Conservation (phyloP, 2,888 invertebrate genomes). For the Meiosimyza platycephala region DNA sequence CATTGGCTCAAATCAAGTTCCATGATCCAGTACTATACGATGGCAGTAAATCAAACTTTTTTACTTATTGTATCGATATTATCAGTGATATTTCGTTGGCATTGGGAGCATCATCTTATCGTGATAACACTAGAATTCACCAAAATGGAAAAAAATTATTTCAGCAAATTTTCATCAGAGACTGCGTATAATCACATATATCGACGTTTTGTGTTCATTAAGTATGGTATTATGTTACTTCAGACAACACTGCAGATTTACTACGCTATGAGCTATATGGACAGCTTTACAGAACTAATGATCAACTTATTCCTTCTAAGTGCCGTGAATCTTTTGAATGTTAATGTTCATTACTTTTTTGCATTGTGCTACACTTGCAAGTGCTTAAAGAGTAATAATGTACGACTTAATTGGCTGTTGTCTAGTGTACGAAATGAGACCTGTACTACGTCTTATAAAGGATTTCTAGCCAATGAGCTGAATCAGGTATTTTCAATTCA, state of each 20-base stretch:
- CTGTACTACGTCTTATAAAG: too few relatives aligned
- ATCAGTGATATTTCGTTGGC: neutral
- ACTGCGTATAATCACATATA: neutral
- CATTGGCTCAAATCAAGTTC: neutral
- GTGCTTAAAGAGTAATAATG: neutral
- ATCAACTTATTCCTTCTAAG: neutral
- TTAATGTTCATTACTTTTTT: slow-evolving; percentile 1
- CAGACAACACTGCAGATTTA: neutral
- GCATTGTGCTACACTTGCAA: neutral
- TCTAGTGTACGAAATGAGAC: too few relatives aligned
- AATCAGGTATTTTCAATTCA: neutral
- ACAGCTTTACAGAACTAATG: neutral
- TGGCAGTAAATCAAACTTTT: neutral
- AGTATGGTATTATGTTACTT: neutral
- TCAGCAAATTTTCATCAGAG: neutral
- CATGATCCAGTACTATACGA: neutral
- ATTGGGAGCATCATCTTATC: neutral
- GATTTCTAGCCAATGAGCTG: neutral
- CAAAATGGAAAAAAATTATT: neutral
- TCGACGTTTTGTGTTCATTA: neutral
- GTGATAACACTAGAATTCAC: neutral
- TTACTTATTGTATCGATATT: neutral
- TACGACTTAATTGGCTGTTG: neutral
- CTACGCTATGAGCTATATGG: too few relatives aligned
- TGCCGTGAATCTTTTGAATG: neutral